Base-by-base conservation (phyloP, 2,888 invertebrate species). In the Anorthoa munda region DNA sequence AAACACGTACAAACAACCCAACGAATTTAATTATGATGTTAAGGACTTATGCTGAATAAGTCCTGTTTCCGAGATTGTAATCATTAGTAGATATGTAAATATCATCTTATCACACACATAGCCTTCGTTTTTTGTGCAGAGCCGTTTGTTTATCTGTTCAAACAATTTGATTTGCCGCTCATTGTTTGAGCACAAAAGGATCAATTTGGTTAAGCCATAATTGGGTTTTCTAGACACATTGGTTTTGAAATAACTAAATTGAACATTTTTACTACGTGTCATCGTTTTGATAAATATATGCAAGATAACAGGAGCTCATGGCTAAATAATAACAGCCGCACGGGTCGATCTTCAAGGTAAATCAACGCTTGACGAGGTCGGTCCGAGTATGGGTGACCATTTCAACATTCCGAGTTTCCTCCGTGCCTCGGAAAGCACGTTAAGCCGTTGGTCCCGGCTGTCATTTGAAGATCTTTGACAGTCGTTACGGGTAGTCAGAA, bases 31-130 rank as follows among this genome's bases (percentile, higher is more conserved):
- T 11, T 26, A 15, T 50, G 45, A 48, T 56, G 59, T 66, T 64
- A 81, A 82, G 82, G 82, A 63, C 63, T 53, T 56, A 2, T 31
- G 17, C 50, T 68, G n/a, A 59, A 51, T 66, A 3, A 66, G 59
- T 58, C 79, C 53, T 31, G 66, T 78, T 78, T 67, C 55, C 11
- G 31, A 79, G 66, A 68, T 68, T 64, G 58, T 1, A 59, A 69
- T 63, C 21, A 4, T 39, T 39, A 39, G 39, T 39, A n/a, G n/a
- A n/a, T n/a, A 59, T 56, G 55, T 69, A 82, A 78, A 82, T 48
- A 64, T 18, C 31, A 26, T 13, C 45, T 31, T 46, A 66, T 31
- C 53, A 70, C 55, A 75, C 55, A 65, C 48, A 66, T 66, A 64
- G 23, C 69, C 63, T 79, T 81, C 58, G 13, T 3, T 59, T 64